Percentiles rank a stretch among this genome's conserved stretches.
Evolutionary conservation across 2,888 invertebrate genomes (phyloP).

Genomic region (Pecten maximus): DNA sequence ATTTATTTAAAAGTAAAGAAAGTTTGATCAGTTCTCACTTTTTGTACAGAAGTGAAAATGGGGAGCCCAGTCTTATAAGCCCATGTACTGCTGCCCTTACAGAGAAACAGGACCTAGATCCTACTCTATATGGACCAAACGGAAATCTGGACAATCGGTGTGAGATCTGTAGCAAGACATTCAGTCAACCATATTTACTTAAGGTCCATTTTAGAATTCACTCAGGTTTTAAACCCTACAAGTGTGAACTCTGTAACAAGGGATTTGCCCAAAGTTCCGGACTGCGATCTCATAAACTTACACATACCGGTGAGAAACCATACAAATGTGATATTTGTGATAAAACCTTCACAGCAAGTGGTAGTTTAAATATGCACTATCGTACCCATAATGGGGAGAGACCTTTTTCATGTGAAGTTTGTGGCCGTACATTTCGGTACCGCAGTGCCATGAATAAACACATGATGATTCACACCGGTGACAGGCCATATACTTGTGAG

Average conservation of each 20-base stretch:
- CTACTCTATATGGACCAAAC: neutral
- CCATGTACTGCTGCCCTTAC: neutral
- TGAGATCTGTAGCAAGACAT: neutral
- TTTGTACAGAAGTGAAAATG: neutral
- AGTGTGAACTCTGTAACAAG: neutral
- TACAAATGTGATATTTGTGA: conserved; percentile 1
- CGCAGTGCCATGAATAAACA: conserved; percentile 10
- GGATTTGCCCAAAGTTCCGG: neutral
- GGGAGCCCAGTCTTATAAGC: neutral
- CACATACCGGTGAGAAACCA: neutral
- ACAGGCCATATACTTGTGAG: conserved; percentile 2
- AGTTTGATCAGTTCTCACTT: neutral
- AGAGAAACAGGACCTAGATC: neutral
- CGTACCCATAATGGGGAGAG: conserved; percentile 24
- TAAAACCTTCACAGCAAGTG: neutral
- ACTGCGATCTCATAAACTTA: neutral
- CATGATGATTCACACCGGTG: neutral
- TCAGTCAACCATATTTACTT: conserved; percentile 5
- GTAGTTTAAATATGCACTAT: conserved; percentile 1
- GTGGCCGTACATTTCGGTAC: neutral
- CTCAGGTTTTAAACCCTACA: neutral
- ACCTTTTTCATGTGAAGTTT: neutral
- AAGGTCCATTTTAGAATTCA: conserved; percentile 9
- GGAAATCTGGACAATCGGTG: neutral
- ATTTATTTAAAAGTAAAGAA: neutral